phyloP scores from a whole-genome alignment of 1,140 invertebrate genomes.

The Drosophila albomicans region DNA sequence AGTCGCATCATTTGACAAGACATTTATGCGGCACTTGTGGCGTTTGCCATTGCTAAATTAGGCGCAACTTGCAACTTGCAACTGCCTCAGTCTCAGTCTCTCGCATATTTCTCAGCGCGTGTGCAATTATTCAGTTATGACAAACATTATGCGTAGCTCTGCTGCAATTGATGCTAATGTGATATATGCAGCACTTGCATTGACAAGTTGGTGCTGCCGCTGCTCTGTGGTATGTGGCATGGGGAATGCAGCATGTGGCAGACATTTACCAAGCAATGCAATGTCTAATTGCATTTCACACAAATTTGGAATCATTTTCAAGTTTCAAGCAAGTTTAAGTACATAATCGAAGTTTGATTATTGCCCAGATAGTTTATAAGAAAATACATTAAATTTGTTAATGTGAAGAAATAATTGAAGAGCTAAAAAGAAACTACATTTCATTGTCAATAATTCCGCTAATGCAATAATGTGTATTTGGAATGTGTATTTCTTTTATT shows the following conservation, averaged over 20 bases:
- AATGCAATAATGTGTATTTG: too few relatives aligned
- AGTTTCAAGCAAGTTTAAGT: neutral
- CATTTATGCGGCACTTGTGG: slow-evolving; percentile 80
- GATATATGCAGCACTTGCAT: slow-evolving; percentile 59
- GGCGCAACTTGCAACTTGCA: slow-evolving; percentile 61
- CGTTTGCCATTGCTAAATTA: slow-evolving; percentile 77
- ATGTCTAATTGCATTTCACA: slow-evolving; percentile 26
- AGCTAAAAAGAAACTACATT: too few relatives aligned
- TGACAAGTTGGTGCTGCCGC: slow-evolving; percentile 57
- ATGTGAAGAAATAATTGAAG: too few relatives aligned
- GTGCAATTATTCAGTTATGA: slow-evolving; percentile 79
- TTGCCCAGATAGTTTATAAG: too few relatives aligned
- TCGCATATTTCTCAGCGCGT: slow-evolving; percentile 31
- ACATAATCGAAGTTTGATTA: too few relatives aligned
- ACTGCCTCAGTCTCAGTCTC: neutral
- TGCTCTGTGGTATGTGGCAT: slow-evolving; percentile 14
- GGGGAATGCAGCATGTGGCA: slow-evolving; percentile 17
- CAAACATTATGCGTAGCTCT: slow-evolving; percentile 53
- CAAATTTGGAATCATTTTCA: slow-evolving; percentile 37
- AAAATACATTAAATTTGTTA: too few relatives aligned
- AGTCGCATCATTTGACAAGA: slow-evolving; percentile 81
- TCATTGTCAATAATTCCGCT: too few relatives aligned
- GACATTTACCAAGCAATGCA: slow-evolving; percentile 25
- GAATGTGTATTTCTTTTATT: too few relatives aligned
- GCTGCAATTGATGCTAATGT: slow-evolving; percentile 60